Conservation (phyloP, 2,113 vertebrate genomes). For the Paramormyrops kingsleyae region DNA sequence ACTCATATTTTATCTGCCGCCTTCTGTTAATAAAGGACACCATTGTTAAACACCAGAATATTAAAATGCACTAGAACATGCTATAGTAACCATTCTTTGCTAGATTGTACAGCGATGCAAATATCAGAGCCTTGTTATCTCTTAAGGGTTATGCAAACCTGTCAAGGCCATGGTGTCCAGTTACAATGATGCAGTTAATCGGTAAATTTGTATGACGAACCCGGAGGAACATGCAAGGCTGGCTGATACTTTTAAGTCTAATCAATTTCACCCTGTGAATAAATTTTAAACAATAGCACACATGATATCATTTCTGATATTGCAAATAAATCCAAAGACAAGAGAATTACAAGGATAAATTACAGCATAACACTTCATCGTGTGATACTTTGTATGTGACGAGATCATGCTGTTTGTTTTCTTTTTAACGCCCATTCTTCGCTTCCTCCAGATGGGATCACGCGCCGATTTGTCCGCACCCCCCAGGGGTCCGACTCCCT, state of each 20-base stretch:
- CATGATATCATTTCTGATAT: neutral
- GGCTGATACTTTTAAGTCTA: neutral
- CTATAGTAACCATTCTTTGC: neutral
- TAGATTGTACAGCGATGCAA: neutral
- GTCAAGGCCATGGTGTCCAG: neutral
- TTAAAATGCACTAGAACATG: neutral
- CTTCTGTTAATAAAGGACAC: neutral
- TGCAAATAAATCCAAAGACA: neutral
- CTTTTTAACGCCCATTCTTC: neutral
- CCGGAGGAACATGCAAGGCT: neutral
- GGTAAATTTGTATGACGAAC: neutral
- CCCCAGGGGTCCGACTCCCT: conserved; percentile 54
- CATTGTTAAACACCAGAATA: neutral
- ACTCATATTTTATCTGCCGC: neutral
- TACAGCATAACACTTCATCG: neutral
- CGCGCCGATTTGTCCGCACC: conserved; percentile 75
- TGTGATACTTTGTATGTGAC: neutral
- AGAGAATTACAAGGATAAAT: neutral
- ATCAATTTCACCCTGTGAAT: neutral
- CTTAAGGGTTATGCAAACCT: neutral
- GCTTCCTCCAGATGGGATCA: conserved; percentile 65
- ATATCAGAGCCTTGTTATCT: neutral
- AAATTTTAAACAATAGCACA: neutral
- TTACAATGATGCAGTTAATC: neutral
- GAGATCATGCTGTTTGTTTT: neutral